Percentiles rank a stretch among this genome's conserved stretches.
These are phyloP conservation scores for Spisula subtruncata DNA, from an alignment of 2,888 invertebrate genomes.

Conservation along the genomic window DNA sequence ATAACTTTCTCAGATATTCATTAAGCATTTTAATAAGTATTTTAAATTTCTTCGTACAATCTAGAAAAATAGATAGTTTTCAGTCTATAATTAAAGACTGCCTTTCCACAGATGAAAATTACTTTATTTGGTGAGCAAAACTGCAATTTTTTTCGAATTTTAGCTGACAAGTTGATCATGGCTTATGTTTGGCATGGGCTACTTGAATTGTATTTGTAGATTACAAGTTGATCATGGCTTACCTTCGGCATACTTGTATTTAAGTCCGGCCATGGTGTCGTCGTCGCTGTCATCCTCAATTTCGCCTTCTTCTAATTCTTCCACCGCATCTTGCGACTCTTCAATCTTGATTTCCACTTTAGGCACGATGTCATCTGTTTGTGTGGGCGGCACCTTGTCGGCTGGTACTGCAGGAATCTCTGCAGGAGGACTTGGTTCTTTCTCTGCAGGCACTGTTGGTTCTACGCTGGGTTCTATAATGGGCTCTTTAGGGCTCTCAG, in stretches of 20 bases:
- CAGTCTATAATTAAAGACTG: too few relatives aligned
- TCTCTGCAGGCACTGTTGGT: slow-evolving; percentile 43
- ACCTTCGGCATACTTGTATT: slow-evolving; percentile 82
- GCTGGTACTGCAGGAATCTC: slow-evolving; percentile 34
- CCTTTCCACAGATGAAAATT: too few relatives aligned
- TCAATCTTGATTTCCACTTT: slow-evolving; percentile 75
- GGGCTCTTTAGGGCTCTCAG: slow-evolving; percentile 16
- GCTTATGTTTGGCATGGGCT: too few relatives aligned
- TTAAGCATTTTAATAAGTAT: too few relatives aligned
- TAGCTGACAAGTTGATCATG: too few relatives aligned
- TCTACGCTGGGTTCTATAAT: slow-evolving; percentile 12
- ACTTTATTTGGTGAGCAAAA: too few relatives aligned
- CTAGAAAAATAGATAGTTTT: too few relatives aligned
- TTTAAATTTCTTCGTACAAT: too few relatives aligned
- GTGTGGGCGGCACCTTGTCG: slow-evolving; percentile 28
- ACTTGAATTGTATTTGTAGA: too few relatives aligned
- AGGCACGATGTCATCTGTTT: slow-evolving; percentile 43
- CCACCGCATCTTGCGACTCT: slow-evolving; percentile 50
- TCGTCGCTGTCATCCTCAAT: slow-evolving; percentile 60
- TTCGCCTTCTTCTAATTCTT: slow-evolving; percentile 71
- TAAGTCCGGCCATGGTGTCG: slow-evolving; percentile 59
- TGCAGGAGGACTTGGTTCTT: slow-evolving; percentile 33
- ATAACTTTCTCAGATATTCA: too few relatives aligned
- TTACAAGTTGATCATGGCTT: neutral
- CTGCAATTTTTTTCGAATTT: too few relatives aligned